A percentile compares a stretch with the other conserved stretches of the same genome.
phyloP scores from a whole-genome alignment of 2,113 vertebrate species.

The Empidonax alnorum region DNA sequence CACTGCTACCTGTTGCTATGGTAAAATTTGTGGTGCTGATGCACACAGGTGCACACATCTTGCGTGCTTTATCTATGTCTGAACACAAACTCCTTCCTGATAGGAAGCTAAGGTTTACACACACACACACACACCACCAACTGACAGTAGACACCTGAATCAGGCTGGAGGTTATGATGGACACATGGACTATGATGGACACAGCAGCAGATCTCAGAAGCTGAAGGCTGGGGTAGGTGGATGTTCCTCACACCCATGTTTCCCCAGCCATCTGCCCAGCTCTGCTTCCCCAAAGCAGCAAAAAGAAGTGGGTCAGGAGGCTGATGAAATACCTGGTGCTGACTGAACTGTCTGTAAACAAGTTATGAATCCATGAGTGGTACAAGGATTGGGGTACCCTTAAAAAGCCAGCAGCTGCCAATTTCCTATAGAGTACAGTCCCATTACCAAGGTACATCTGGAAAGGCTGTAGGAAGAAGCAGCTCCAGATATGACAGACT shows the following conservation, averaged over 20 bases:
- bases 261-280: background rate
- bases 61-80: background rate
- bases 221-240: background rate
- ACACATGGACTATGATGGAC: background rate
- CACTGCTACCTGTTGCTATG: background rate
- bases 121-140: background rate
- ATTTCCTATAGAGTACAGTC: background rate
- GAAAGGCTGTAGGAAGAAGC: conserved; percentile 2
- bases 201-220: background rate
- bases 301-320: background rate
- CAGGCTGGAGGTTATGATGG: background rate
- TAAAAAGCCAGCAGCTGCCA: background rate
- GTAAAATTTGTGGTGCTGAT: background rate
- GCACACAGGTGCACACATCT: background rate
- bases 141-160: background rate
- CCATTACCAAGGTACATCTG: conserved; percentile 5
- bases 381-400: background rate
- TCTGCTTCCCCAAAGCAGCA: background rate
- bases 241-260: rapidly evolving
- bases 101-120: background rate
- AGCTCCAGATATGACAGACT: background rate
- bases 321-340: background rate
- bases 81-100: background rate
- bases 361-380: background rate
- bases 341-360: background rate